phyloP scores from a whole-genome alignment of 2,888 invertebrate genomes.

The Trachelus stipa region DNA sequence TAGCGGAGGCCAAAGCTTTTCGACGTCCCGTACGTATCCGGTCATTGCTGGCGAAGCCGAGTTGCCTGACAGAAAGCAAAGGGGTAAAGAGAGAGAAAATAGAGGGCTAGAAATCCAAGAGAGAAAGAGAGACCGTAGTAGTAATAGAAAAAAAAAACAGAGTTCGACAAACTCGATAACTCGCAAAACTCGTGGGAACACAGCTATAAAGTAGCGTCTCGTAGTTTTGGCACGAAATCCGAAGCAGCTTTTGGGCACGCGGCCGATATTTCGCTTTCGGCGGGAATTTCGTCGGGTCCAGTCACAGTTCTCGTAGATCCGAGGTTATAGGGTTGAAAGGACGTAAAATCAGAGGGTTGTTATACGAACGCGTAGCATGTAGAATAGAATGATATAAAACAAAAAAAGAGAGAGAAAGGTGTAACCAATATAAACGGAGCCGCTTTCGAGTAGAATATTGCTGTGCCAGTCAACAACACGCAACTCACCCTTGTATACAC shows the following conservation, averaged over 20 bases:
- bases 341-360: background rate
- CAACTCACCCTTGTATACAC: background rate
- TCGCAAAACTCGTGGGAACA: background rate
- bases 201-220: background rate
- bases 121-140: slow-evolving; percentile 12
- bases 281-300: background rate
- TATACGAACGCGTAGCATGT: background rate
- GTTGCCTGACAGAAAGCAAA: background rate
- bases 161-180: background rate
- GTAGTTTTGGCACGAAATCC: background rate
- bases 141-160: background rate
- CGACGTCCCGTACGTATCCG: background rate
- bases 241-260: background rate
- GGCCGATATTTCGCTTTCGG: background rate
- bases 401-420: background rate
- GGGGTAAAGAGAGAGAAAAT: slow-evolving; percentile 9
- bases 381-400: background rate
- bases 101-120: slow-evolving; percentile 9
- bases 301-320: background rate
- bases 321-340: background rate
- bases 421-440: background rate
- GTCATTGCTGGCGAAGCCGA: background rate
- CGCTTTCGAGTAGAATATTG: background rate
- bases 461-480: slow-evolving; percentile 6
- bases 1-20: background rate